Conservation (phyloP, 2,797 vertebrate genomes). For the Distichodus sexfasciatus region DNA sequence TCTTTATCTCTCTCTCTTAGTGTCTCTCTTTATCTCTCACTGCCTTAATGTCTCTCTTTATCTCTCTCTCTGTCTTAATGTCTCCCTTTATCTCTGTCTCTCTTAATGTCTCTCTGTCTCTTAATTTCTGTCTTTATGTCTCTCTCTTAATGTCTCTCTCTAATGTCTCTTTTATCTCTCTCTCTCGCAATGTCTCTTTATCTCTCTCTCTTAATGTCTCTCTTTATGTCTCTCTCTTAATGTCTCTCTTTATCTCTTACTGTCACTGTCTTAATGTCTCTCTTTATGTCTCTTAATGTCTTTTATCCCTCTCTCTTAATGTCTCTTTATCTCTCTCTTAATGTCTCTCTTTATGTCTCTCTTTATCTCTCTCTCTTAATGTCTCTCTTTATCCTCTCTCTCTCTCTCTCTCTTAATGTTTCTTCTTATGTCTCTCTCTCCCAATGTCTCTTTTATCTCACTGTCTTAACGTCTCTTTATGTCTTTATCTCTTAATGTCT, state of each 20-base stretch:
- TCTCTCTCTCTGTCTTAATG: neutral
- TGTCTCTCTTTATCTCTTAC: neutral
- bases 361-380: neutral
- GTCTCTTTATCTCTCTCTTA: neutral
- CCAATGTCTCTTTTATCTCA: slow-evolving; percentile 40
- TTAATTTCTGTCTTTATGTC: neutral
- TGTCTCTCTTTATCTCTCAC: no score
- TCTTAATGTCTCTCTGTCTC: no score
- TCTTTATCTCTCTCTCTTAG: no score
- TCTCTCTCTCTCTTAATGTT: neutral
- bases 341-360: neutral
- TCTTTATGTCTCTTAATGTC: neutral
- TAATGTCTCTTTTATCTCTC: neutral
- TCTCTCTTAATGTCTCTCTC: neutral
- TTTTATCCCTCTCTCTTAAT: neutral
- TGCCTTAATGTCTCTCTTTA: no score
- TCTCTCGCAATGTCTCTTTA: no score
- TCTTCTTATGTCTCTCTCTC: no score
- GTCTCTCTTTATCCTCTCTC: neutral
- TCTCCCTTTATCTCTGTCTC: neutral
- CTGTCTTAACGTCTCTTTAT: neutral
- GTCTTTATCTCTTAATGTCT: neutral
- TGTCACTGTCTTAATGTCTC: neutral
- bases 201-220: neutral
- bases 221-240: neutral